Evolutionary conservation across 2,888 invertebrate species (phyloP), one percentile per base, ranked within the genome.

Genomic region (Drosophila limbata): DNA sequence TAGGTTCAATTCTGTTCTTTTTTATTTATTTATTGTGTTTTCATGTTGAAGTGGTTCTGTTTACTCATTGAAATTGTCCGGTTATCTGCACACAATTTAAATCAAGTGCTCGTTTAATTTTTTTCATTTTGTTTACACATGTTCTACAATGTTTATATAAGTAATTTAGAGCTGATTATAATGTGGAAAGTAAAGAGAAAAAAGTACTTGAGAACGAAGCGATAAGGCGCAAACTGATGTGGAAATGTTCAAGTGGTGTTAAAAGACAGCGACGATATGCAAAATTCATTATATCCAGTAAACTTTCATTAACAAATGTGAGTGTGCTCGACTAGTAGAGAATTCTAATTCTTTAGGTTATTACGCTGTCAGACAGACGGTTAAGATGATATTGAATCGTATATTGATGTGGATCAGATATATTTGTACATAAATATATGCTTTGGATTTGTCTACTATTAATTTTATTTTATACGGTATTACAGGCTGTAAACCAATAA

Each of bases 101-200:
- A 69, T 74, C 60, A 75, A 75, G 75, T 61, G 55, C 19, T 44
- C 21, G 19, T 21, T 19, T 21, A 37, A 35, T 37, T 44, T 40
- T 25, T 19, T 35, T 50, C 35, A 15, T 53, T 28, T 25, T 77
- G 69, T 75, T 79, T 84, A 65, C 69, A 25, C 56, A 61, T 60
- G 42, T 37, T 51, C 13, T 9, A 61, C 62, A 75, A 45, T 74
- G 57, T 70, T 67, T 72, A 63, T 67, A 69, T 67, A 75, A 69
- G 65, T 66, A 77, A 73, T 79, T 84, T 45, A 39, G 53, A 62
- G 64, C 77, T 71, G 76, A 84, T 84, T 71, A 83, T 72, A 65
- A 17, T 56, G 33, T 25, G 50, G 33, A 11, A 62, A 35, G 57
- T 44, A 55, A 65, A 56, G 25, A 28, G 8, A 44, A 57, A 51